Base-by-base conservation (phyloP, 2,113 vertebrate species). In the Actenoides lindsayi region DNA sequence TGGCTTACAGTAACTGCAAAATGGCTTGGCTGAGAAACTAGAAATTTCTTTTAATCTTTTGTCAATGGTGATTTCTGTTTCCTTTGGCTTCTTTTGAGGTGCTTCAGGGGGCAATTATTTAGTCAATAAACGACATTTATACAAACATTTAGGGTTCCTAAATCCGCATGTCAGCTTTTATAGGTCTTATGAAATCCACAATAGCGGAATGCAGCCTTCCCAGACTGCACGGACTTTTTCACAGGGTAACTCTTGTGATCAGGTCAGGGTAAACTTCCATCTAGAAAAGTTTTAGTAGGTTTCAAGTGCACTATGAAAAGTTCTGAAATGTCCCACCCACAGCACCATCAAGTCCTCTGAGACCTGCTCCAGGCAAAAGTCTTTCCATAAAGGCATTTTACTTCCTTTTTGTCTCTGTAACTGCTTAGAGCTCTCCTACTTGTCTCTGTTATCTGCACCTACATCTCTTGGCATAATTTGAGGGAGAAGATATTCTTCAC, bases 41-140 rank as follows among this genome's bases (percentile, higher is more conserved):
- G 64, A 89, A 87, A 87, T 87, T 79, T 91, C 54, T 81, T 89
- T 94, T 48, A 93, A 79, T 88, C 57, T 93, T 93, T 93, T 81
- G 51, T 94, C 83, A 77, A 75, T 64, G 39, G 39, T 87, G 69
- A 79, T 86, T 78, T 50, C 57, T 93, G 73, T 95, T 96, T 93
- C 83, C 48, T 90, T 96, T 93, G 89, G 80, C 77, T 89, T 88
- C 67, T 87, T 80, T 93, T 68, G 81, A 69, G 82, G 57, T 88
- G 50, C 78, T 96, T 95, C 80, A 56, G 57, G 68, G 75, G 46
- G 37, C 50, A 89, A 83, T 96, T 90, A 97, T 86, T 93, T 94
- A 84, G 84, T 79, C 17, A 2, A 67, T 89, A 80, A 79, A 95
- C 95, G 39, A 82, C 30, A 1, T 78, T 90, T 88, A 80, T 85